Evolutionary conservation across 1,140 invertebrate genomes (phyloP).

Genomic region (Drosophila mojavensis): DNA sequence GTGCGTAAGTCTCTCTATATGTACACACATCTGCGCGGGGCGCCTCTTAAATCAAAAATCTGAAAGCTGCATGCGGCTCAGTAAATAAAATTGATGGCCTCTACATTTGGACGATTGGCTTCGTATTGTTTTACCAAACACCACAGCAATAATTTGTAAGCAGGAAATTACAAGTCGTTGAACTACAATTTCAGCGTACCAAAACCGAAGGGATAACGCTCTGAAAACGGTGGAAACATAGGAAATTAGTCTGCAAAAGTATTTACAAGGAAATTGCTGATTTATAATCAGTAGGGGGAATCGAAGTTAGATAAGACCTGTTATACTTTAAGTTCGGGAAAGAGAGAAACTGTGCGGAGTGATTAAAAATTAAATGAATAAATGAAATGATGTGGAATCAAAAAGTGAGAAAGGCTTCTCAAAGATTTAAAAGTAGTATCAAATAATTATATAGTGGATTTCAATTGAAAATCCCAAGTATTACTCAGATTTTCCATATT

Average conservation of each 20-base stretch:
- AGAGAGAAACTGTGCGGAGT: no score
- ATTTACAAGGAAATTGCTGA: slow-evolving; percentile 25
- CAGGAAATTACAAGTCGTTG: slow-evolving; percentile 45
- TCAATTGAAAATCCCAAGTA: no score
- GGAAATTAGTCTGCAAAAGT: slow-evolving; percentile 27
- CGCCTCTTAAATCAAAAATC: slow-evolving; percentile 69
- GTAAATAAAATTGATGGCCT: slow-evolving; percentile 56
- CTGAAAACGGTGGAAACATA: neutral
- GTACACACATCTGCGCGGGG: slow-evolving; percentile 30
- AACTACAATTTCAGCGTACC: slow-evolving; percentile 6
- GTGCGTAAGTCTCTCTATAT: slow-evolving; percentile 17
- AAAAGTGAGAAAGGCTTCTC: no score
- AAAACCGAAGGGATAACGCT: neutral
- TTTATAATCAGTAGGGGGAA: slow-evolving; percentile 9
- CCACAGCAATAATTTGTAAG: slow-evolving; percentile 41
- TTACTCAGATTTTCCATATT: no score
- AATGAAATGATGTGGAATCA: no score
- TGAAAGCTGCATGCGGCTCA: slow-evolving; percentile 42
- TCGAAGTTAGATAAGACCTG: neutral
- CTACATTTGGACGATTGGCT: slow-evolving; percentile 11
- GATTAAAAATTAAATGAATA: no score
- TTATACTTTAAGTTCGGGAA: no score
- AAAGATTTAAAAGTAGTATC: no score
- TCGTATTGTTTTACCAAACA: slow-evolving; percentile 43
- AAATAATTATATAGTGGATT: no score